Conservation (phyloP, 2,888 invertebrate genomes). For the Psylliodes chrysocephalus region DNA sequence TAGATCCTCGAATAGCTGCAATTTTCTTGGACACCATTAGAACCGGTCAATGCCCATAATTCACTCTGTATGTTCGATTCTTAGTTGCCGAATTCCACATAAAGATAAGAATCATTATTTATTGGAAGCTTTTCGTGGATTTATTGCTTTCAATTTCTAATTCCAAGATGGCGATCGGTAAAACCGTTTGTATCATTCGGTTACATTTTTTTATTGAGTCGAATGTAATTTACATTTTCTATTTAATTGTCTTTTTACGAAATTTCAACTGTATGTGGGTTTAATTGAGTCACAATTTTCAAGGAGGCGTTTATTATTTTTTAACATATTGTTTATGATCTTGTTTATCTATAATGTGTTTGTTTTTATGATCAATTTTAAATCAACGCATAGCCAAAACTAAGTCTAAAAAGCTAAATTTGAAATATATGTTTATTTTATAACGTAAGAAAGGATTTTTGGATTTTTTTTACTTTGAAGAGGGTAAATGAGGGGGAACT, state of each 20-base stretch:
- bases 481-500: no score
- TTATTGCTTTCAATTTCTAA: slow-evolving; percentile 48
- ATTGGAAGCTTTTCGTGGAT: slow-evolving; percentile 48
- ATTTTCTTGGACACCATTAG: no score
- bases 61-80: slow-evolving; percentile 12
- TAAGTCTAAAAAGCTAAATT: no score
- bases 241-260: slow-evolving; percentile 6
- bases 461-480: no score
- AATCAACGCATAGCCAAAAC: no score
- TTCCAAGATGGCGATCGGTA: slow-evolving; percentile 33
- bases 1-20: no score
- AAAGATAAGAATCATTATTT: slow-evolving; percentile 54
- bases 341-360: no score
- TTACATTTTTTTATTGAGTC: neutral
- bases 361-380: no score
- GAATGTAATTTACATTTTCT: neutral
- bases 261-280: neutral
- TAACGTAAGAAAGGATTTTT: no score
- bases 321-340: neutral
- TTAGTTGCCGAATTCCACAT: slow-evolving; percentile 48
- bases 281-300: slow-evolving; percentile 11
- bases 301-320: slow-evolving; percentile 3
- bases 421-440: no score
- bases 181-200: neutral
- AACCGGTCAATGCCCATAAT: neutral